Evolutionary conservation across 2,113 vertebrate genomes (phyloP).

Genomic region (Speoplatyrhinus poulsoni): DNA sequence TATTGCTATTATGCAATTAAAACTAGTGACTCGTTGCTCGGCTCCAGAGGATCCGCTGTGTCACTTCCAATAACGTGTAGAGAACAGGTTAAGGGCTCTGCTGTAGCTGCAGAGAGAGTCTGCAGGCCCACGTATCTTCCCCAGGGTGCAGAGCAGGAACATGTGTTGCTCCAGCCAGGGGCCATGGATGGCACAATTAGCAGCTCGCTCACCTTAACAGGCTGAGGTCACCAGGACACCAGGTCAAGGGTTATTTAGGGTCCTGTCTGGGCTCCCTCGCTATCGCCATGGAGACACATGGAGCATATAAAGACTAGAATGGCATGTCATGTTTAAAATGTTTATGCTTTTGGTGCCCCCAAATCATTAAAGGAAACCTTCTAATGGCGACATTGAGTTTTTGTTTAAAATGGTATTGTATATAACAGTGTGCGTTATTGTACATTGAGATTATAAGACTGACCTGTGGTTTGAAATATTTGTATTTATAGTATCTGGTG

Average conservation of each 20-base stretch:
- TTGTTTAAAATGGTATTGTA: no score
- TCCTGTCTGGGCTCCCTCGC: constrained; percentile 39
- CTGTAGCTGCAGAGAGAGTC: constrained; percentile 42
- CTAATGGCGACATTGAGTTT: constrained; percentile 3
- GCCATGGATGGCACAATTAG: constrained; percentile 72
- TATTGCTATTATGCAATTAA: no score
- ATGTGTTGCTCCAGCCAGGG: constrained; percentile 58
- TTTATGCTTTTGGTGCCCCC: neutral
- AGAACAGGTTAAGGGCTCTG: constrained; percentile 17
- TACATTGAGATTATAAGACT: neutral
- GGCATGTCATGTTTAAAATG: constrained; percentile 11
- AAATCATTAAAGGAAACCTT: neutral
- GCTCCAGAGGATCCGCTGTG: constrained; percentile 35
- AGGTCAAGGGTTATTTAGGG: constrained; percentile 64
- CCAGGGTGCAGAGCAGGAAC: constrained; percentile 45
- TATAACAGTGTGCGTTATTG: neutral
- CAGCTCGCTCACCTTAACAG: constrained; percentile 67
- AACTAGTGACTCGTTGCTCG: no score
- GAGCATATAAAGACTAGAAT: neutral
- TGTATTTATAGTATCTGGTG: constrained; percentile 24
- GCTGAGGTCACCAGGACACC: constrained; percentile 58
- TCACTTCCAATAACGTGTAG: constrained; percentile 35
- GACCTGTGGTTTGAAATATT: constrained; percentile 14
- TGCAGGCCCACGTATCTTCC: constrained; percentile 44
- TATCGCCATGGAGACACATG: constrained; percentile 9